These are phyloP conservation scores for Entomobrya multifasciata DNA, from an alignment of 2,888 invertebrate genomes.

Conservation along the genomic window DNA sequence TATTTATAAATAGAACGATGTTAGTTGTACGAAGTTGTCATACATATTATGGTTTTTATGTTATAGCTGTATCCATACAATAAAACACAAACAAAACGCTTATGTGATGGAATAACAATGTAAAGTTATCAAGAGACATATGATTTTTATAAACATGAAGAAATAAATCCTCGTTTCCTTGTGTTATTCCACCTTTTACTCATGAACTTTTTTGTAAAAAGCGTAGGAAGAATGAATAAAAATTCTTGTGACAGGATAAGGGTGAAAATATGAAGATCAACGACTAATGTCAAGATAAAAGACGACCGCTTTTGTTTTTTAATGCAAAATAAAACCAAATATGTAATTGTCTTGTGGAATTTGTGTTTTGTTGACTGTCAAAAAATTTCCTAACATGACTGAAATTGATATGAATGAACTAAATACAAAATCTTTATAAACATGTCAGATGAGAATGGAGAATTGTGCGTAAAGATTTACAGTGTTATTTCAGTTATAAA, in stretches of 20 bases:
- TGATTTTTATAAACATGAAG: no score
- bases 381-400: conserved; percentile 28
- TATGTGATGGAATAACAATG: no score
- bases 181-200: no score
- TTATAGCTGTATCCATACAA: no score
- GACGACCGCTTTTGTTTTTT: background rate
- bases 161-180: no score
- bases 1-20: no score
- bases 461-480: conserved; percentile 17
- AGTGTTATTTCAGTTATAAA: background rate
- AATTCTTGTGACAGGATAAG: background rate
- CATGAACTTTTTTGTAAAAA: background rate
- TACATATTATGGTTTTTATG: no score
- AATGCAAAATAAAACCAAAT: conserved; percentile 7
- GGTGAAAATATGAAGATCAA: conserved; percentile 36
- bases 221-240: background rate
- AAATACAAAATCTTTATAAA: conserved; percentile 42
- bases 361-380: background rate
- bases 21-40: no score
- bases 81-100: no score
- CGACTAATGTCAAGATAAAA: background rate
- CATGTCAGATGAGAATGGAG: background rate
- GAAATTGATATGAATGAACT: conserved; percentile 55
- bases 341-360: background rate
- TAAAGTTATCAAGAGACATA: no score